A percentile compares a stretch with the other conserved stretches of the same genome.
These are phyloP conservation scores for Drosophila histrio DNA, from an alignment of 2,888 invertebrate genomes.

Conservation along the genomic window DNA sequence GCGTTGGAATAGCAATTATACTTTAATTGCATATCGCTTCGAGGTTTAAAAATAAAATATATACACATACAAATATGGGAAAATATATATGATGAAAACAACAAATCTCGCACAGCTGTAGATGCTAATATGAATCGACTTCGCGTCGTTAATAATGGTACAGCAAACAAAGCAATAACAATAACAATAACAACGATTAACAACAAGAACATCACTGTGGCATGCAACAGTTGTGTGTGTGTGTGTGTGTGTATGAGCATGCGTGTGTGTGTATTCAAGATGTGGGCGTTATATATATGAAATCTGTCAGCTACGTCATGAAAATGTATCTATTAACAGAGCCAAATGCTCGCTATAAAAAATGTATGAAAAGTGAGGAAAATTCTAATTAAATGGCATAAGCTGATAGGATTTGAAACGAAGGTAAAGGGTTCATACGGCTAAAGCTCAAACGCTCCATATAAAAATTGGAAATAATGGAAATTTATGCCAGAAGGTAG, in stretches of 20 bases:
- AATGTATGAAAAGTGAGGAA: conserved; percentile 8
- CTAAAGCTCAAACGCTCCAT: conserved; percentile 26
- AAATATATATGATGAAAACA: not conserved
- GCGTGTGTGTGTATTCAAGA: not conserved
- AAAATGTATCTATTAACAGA: conserved; percentile 32
- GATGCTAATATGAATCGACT: conserved; percentile 20
- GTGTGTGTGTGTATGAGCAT: not conserved
- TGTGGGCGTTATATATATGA: conserved; percentile 23
- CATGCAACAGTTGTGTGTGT: conserved; percentile 67
- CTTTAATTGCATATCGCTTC: conserved; percentile 34
- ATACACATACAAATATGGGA: not conserved
- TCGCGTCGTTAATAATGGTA: conserved; percentile 28
- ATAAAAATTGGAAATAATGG: conserved; percentile 39
- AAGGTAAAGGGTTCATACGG: conserved; percentile 5
- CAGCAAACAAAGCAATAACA: conserved; percentile 26
- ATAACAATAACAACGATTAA: conserved; percentile 44
- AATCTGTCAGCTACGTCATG: conserved; percentile 28
- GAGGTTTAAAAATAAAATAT: conserved; percentile 28
- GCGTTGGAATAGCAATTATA: conserved; percentile 51
- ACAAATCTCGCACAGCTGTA: not conserved
- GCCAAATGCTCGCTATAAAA: conserved; percentile 14
- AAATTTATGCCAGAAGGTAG: conserved; percentile 44
- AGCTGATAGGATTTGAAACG: not conserved
- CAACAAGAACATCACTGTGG: conserved; percentile 25
- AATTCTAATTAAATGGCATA: conserved; percentile 43